phyloP scores from a whole-genome alignment of 1,140 invertebrate genomes.

The Lepidurus arcticus region DNA sequence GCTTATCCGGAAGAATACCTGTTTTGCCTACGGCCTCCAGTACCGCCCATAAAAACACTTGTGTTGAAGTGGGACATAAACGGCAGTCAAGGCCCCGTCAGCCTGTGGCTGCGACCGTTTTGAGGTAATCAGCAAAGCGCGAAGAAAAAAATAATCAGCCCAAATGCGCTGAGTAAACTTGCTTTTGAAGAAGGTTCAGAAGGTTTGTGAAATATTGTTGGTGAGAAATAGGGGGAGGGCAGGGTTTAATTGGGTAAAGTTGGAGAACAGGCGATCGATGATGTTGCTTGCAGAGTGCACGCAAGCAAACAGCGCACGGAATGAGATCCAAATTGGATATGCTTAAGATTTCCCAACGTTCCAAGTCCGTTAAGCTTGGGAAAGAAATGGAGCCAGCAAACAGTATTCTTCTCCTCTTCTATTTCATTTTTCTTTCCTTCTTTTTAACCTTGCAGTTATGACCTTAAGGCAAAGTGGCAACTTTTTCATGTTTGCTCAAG shows the following conservation, averaged over 20 bases:
- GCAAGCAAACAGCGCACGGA: constrained; percentile 17
- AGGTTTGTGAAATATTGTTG: background rate
- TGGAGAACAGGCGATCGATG: background rate
- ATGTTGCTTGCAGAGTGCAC: constrained; percentile 16
- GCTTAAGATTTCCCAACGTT: constrained; percentile 19
- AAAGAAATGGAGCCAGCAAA: background rate
- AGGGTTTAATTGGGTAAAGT: constrained; percentile 15
- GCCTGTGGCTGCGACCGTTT: background rate
- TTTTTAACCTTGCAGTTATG: background rate
- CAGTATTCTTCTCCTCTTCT: background rate
- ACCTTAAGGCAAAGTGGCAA: background rate
- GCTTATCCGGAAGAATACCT: background rate
- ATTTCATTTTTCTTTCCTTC: background rate
- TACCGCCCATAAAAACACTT: background rate
- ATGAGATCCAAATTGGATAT: constrained; percentile 19
- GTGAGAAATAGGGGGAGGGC: background rate
- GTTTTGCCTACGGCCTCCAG: background rate
- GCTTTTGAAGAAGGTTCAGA: no score
- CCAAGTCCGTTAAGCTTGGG: background rate
- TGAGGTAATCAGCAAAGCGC: background rate
- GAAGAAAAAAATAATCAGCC: background rate
- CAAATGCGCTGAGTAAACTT: background rate
- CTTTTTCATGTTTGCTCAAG: background rate
- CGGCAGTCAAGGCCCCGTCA: background rate
- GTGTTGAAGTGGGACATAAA: background rate